Conservation (phyloP, 2,113 vertebrate genomes). For the Sylvietta virens region DNA sequence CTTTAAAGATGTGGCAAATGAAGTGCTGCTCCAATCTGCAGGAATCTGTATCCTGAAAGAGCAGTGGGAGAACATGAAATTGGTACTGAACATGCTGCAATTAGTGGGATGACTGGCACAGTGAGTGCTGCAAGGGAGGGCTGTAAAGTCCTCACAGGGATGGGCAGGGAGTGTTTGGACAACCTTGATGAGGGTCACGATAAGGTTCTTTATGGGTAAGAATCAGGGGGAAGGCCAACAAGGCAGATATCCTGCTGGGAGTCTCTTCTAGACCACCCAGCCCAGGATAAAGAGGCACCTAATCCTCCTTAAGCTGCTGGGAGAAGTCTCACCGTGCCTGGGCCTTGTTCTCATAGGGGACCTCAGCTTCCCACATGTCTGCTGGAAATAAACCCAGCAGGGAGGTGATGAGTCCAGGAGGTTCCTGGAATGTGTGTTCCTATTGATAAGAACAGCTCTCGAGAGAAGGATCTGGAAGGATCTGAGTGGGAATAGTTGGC, state of each 20-base stretch:
- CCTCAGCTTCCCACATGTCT: not conserved
- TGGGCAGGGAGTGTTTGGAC: not conserved
- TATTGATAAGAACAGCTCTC: not conserved
- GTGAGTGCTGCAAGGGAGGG: not conserved
- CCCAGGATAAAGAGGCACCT: not conserved
- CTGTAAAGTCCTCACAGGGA: not conserved
- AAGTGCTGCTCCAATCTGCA: not conserved
- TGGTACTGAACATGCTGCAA: not conserved
- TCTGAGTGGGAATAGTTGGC: not conserved
- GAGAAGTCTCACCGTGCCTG: not conserved
- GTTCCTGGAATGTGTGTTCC: not conserved
- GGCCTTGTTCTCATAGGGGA: not conserved
- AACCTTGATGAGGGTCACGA: not conserved
- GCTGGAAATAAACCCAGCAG: not conserved
- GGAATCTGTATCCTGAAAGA: not conserved
- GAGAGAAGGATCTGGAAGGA: not conserved
- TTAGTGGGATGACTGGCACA: not conserved
- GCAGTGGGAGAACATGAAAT: not conserved
- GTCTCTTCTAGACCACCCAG: not conserved
- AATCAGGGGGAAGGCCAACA: not conserved
- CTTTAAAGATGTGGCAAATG: not conserved
- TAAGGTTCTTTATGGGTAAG: not conserved
- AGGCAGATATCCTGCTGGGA: not conserved
- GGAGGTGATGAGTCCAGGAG: not conserved
- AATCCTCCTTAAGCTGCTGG: not conserved